phyloP scores from a whole-genome alignment of 2,888 invertebrate genomes.

The Phymatocera aterrima region DNA sequence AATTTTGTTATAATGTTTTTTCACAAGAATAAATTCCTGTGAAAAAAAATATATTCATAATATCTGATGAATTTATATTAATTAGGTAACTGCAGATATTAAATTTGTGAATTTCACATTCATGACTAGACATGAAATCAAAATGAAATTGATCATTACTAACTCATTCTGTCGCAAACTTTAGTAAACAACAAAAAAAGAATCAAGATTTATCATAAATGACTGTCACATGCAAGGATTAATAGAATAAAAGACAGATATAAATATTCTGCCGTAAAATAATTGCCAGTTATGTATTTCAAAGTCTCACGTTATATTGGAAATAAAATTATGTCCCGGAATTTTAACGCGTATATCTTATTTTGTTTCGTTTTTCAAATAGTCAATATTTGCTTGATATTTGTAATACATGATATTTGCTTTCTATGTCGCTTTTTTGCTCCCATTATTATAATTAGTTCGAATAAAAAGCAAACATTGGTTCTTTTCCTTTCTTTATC shows the following conservation, averaged over 20 bases:
- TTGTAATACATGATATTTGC: too few relatives aligned
- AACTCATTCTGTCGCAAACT: neutral
- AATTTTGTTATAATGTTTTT: neutral
- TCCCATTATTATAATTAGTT: slow-evolving; percentile 5
- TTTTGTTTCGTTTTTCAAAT: slow-evolving; percentile 18
- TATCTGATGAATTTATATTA: slow-evolving; percentile 7
- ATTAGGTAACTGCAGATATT: slow-evolving; percentile 24
- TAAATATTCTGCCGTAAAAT: slow-evolving; percentile 15
- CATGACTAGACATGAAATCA: slow-evolving; percentile 3
- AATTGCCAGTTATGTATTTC: neutral
- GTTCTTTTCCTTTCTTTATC: neutral
- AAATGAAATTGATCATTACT: neutral
- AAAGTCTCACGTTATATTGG: neutral
- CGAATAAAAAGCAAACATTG: neutral
- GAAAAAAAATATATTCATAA: slow-evolving; percentile 32
- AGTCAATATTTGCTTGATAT: neutral
- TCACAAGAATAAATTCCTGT: slow-evolving; percentile 18
- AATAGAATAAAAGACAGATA: neutral
- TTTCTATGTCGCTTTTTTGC: slow-evolving; percentile 20
- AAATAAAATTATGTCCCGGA: neutral
- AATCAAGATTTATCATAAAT: neutral
- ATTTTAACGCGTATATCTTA: too few relatives aligned
- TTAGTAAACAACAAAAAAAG: neutral
- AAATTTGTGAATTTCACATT: too few relatives aligned
- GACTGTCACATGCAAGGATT: neutral